These are phyloP conservation scores for Delphinapterus leucas DNA, from an alignment of 2,113 vertebrate species.

Conservation along the genomic window DNA sequence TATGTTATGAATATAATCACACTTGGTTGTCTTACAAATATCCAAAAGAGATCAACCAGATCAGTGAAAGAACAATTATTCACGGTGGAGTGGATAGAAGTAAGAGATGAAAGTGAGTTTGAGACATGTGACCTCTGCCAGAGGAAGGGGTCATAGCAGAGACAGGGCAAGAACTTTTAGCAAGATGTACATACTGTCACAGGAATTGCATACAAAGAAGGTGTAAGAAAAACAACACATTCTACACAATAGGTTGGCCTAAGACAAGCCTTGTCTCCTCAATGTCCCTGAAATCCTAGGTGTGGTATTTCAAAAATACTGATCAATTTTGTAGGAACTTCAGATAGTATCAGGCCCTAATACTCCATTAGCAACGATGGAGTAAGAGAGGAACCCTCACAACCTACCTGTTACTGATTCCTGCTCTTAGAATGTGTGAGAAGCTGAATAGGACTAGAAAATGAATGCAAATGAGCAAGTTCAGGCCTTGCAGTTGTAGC, in stretches of 20 bases:
- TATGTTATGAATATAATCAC: neutral
- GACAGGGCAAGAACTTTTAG: neutral
- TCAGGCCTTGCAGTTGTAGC: neutral
- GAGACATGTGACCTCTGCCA: neutral
- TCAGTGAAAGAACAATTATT: neutral
- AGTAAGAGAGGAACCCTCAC: neutral
- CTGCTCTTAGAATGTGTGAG: neutral
- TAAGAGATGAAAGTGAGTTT: neutral
- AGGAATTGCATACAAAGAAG: neutral
- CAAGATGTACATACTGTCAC: no score
- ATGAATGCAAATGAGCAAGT: neutral
- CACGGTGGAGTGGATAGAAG: fast-evolving
- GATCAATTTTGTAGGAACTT: neutral
- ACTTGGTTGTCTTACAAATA: neutral
- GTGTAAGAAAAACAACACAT: neutral
- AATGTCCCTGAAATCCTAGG: neutral
- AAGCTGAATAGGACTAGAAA: neutral
- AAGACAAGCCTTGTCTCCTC: neutral
- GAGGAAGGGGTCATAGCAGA: neutral
- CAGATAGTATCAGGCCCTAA: neutral
- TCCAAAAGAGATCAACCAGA: neutral
- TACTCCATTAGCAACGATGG: neutral
- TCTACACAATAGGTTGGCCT: fast-evolving
- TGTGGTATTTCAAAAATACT: no score
- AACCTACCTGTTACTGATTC: neutral